Conservation (phyloP, 35 echinoderm and acorn worm species). For the Ophiothrix spiculata region DNA sequence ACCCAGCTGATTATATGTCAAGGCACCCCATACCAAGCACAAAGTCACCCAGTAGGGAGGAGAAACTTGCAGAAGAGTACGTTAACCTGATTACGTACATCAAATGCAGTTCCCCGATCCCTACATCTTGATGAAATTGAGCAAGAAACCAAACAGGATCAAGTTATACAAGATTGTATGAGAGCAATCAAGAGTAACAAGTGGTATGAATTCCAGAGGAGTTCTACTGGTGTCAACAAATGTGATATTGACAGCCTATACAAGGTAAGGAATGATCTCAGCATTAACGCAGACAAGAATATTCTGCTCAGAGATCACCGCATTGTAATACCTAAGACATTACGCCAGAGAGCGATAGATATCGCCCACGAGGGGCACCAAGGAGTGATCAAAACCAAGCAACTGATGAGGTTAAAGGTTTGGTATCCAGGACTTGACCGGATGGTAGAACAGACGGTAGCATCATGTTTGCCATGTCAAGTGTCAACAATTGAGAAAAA, state of each 20-base stretch:
- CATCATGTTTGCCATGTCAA: constrained; percentile 59
- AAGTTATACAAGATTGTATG: constrained; percentile 21
- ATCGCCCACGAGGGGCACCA: constrained; percentile 79
- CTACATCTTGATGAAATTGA: constrained; percentile 24
- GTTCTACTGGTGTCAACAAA: not conserved
- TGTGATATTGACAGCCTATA: not conserved
- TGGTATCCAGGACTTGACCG: constrained; percentile 65
- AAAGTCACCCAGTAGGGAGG: constrained; percentile 3
- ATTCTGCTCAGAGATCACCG: constrained; percentile 26
- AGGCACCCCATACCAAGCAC: constrained; percentile 23
- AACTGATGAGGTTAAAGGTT: constrained; percentile 51
- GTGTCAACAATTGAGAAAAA: constrained; percentile 37
- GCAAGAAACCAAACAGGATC: constrained; percentile 31
- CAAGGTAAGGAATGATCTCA: not conserved
- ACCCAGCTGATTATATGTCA: constrained; percentile 65
- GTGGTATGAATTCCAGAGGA: constrained; percentile 29
- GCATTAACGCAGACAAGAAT: constrained; percentile 10
- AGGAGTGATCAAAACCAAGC: constrained; percentile 66
- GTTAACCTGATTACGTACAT: constrained; percentile 29
- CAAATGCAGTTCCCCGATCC: constrained; percentile 43
- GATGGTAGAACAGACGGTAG: constrained; percentile 34
- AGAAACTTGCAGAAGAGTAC: constrained; percentile 59
- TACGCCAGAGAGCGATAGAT: constrained; percentile 40
- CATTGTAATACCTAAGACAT: constrained; percentile 31
- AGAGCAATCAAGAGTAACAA: not conserved